These are phyloP conservation scores for Petromus typicus DNA, from an alignment of 2,113 vertebrate genomes.

Conservation along the genomic window DNA sequence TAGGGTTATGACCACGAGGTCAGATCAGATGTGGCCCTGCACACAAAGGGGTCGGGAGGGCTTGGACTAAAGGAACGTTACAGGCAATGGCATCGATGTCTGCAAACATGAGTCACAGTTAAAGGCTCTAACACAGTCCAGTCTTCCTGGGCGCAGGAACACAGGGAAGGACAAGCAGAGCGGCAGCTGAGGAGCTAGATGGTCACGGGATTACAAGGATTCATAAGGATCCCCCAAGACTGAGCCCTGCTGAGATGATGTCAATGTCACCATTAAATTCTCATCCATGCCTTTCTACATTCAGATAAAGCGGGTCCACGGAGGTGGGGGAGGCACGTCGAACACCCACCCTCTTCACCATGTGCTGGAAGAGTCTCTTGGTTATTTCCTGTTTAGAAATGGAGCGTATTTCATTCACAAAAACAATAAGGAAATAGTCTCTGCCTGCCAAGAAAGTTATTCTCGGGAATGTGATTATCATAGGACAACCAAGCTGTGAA, in stretches of 20 bases:
- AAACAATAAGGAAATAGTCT: conserved; percentile 5
- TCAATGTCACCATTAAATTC: background rate
- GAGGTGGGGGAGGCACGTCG: background rate
- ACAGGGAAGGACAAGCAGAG: background rate
- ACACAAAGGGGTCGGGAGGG: background rate
- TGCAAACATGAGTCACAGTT: background rate
- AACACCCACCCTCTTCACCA: background rate
- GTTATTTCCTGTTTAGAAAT: conserved; percentile 30
- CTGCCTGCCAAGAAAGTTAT: conserved; percentile 8
- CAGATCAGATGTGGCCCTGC: background rate
- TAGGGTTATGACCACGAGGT: background rate
- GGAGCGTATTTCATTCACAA: conserved; percentile 21
- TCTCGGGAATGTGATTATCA: conserved; percentile 20
- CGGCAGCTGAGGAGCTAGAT: background rate
- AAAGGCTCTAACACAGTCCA: background rate
- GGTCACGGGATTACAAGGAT: background rate
- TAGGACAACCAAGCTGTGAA: conserved; percentile 37
- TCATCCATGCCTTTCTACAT: background rate
- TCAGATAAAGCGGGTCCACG: background rate
- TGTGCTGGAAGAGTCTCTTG: background rate
- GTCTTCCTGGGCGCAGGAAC: background rate
- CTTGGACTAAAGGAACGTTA: background rate
- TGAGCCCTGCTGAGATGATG: background rate
- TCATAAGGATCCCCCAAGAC: background rate
- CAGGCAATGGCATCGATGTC: background rate